Evolutionary conservation across 2,888 invertebrate species (phyloP), one percentile per base, ranked within the genome.

Genomic region (Julus scandinavius): DNA sequence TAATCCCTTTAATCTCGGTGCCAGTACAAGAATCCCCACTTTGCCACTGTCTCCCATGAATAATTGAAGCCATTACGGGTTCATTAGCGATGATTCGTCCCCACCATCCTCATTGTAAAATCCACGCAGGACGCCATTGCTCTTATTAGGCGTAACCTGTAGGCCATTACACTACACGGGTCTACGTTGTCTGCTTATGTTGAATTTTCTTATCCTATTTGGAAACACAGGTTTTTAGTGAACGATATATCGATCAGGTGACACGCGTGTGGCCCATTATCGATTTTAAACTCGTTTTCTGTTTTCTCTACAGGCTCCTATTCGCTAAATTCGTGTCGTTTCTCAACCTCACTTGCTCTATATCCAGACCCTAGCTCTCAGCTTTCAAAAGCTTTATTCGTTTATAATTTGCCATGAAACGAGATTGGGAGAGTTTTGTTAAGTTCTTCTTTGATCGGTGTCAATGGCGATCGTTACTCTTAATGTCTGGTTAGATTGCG

Each of bases 51-150:
- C 87, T 87, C 29, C 87, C 63, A 87, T 87, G 87, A 87, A 87
- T 87, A 87, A 87, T 87, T 87, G 87, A 87, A 87, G 87, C 87
- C 87, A 87, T 87, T 87, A 87, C 38, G 29, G 87, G 54, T 87
- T 87, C 87, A 87, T 87, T 87, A 87, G 87, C 41, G 63, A 87
- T 45, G 85, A 50, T 49, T 85, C 84, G 29, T n/a, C 29, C 80
- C 80, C 80, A 29, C 29, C 80, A 38, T 80, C 38, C 80, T 80
- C 38, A 40, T 80, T 80, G 80, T 38, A 80, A 80, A 80, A 38
- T 80, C 7, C 72, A 29, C 72, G 72, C 72, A 29, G 72, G 72
- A 80, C 38, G 80, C 80, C 80, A 80, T 80, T 80, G 29, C 80
- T 80, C 80, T 80, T 80, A 80, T 80, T 80, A 80, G 80, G 80